Base-by-base conservation (phyloP, 2,888 invertebrate genomes). In the Phyllotreta striolata region DNA sequence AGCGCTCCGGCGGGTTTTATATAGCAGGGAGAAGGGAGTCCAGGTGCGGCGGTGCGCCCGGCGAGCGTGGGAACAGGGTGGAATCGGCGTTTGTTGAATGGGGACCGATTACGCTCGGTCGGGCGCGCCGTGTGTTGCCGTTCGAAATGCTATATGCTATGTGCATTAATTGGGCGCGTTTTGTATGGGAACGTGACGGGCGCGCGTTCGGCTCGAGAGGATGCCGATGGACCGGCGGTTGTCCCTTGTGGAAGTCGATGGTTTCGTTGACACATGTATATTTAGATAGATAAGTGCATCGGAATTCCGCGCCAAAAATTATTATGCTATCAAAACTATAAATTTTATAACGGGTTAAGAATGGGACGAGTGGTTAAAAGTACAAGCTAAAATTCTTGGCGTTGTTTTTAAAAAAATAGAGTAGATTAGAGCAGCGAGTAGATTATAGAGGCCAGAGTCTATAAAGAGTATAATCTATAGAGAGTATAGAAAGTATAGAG, bases 1-100 rank as follows among this genome's bases (percentile, higher is more conserved):
- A 66, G 73, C 79, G 78, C 78, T 76, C 77, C 78, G 78, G 76
- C 83, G 83, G 83, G 81, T 87, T 89, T 85, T 89, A 89, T 89
- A 88, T n/a, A 64, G 85, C 79, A 72, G 71, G 76, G 81, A 64
- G 64, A 67, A 72, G 71, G 76, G 81, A 64, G 64, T 67, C 72
- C 70, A 70, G 72, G 72, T 70, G 72, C 68, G 55, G 60, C 39
- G 10, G 66, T 47, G 63, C 58, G 57, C 67, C 62, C 47, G 59
- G 65, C n/a, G n/a, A 72, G 64, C 73, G 74, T 74, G 74, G 72
- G 74, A 74, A 74, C 64, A 62, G 64, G 66, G 63, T 44, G 58
- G 63, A 64, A 66, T 63, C 61, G 52, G 10, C 9, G 65, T 57
- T 52, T 49, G 61, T 59, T 55, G 69, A 66, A 62, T 66, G 64